Conservation (phyloP, 1,140 invertebrate species). For the Scaptodrosophila lebanonensis region DNA sequence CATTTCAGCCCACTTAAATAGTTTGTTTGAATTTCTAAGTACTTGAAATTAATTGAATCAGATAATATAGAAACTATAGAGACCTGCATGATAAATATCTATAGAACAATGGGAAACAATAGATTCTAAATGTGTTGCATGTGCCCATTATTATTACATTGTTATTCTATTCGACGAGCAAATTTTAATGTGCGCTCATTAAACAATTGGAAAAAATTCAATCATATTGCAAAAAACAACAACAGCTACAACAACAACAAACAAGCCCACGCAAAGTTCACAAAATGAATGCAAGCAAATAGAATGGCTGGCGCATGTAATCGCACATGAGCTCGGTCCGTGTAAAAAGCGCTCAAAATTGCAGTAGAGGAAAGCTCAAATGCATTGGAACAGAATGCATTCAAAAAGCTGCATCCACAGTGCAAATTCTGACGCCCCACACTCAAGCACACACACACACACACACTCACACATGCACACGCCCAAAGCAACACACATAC, state of each 20-base stretch:
- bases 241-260: no score
- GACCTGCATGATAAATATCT: no score
- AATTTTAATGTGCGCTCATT: conserved; percentile 12
- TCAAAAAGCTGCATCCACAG: conserved; percentile 34
- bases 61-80: no score
- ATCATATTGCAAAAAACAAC: conserved; percentile 24
- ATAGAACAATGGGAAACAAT: no score
- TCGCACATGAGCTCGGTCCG: no score
- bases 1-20: no score
- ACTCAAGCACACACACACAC: conserved; percentile 10
- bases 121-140: no score
- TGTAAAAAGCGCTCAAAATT: conserved; percentile 14
- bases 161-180: no score
- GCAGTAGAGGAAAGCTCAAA: conserved; percentile 42
- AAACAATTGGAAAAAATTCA: conserved; percentile 26
- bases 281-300: conserved; percentile 26
- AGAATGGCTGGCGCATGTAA: no score
- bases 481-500: conserved; percentile 34
- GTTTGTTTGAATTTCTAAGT: no score
- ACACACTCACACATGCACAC: conserved; percentile 1
- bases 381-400: conserved; percentile 36
- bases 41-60: no score
- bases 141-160: no score
- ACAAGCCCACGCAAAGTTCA: conserved; percentile 27
- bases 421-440: conserved; percentile 57